Conservation (phyloP, 1,140 invertebrate species). For the Macrobrachium nipponense region DNA sequence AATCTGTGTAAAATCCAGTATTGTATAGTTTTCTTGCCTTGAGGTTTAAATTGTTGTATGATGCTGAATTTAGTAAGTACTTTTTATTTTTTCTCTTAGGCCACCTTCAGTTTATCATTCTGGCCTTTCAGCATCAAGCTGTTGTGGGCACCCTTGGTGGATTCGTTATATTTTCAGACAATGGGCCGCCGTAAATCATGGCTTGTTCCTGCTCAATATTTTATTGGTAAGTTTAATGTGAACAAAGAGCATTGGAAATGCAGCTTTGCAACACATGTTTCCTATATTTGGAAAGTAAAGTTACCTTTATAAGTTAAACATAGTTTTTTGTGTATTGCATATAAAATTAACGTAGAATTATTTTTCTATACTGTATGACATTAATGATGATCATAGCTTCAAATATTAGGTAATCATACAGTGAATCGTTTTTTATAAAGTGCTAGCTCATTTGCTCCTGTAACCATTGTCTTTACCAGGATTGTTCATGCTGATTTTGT, state of each 20-base stretch:
- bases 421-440: background rate
- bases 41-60: background rate
- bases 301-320: too few species aligned
- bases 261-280: background rate
- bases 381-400: background rate
- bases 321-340: too few species aligned
- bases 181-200: slow-evolving; percentile 97
- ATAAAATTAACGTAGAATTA: too few species aligned
- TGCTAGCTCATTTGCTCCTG: background rate
- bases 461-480: slow-evolving; percentile 66
- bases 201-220: slow-evolving; percentile 91
- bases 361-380: too few species aligned
- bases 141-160: slow-evolving; percentile 98
- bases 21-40: background rate
- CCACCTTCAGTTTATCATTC: slow-evolving; percentile 97
- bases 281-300: background rate
- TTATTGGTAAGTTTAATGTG: slow-evolving; percentile 69
- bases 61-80: background rate
- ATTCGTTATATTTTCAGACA: slow-evolving; percentile 84
- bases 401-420: background rate
- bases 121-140: slow-evolving; percentile 99
- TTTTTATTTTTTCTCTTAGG: slow-evolving; percentile 73
- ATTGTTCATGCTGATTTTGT: slow-evolving; percentile 86
- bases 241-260: background rate
- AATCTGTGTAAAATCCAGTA: too few species aligned